phyloP scores from a whole-genome alignment of 2,797 vertebrate species.

The Epinephelus awoara region DNA sequence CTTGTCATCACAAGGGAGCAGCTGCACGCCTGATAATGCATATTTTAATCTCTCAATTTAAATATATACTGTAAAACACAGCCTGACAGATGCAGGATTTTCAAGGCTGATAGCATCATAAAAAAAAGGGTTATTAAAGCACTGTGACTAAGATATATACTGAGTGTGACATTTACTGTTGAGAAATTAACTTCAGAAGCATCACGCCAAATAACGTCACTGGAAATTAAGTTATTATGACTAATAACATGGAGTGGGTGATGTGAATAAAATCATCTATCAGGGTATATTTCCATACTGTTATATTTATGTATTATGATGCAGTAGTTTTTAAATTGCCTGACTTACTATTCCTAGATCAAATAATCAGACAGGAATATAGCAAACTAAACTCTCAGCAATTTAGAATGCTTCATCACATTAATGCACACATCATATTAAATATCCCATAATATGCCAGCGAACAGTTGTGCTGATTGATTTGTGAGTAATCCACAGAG shows the following conservation, averaged over 20 bases:
- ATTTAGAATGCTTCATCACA: too few species aligned
- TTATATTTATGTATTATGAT: not conserved
- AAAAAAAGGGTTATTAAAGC: not conserved
- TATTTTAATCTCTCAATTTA: constrained; percentile 28
- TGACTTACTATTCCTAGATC: too few species aligned
- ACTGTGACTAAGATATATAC: not conserved
- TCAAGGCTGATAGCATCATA: not conserved
- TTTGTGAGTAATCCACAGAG: too few species aligned
- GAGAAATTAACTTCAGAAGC: not conserved
- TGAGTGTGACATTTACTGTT: not conserved
- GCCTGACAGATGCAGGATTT: not conserved
- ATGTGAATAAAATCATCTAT: not conserved
- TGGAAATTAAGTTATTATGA: not conserved
- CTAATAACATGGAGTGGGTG: not conserved
- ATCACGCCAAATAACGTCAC: not conserved
- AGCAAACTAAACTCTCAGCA: too few species aligned
- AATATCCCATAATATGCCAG: too few species aligned
- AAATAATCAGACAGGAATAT: too few species aligned
- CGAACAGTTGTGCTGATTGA: too few species aligned
- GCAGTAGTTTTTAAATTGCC: too few species aligned
- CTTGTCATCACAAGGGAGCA: constrained; percentile 25
- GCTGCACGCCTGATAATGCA: constrained; percentile 32
- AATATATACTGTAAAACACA: not conserved
- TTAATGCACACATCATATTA: too few species aligned
- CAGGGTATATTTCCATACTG: too few species aligned